Evolutionary conservation across 2,888 invertebrate species (phyloP).

Genomic region (Strigamia maritima): DNA sequence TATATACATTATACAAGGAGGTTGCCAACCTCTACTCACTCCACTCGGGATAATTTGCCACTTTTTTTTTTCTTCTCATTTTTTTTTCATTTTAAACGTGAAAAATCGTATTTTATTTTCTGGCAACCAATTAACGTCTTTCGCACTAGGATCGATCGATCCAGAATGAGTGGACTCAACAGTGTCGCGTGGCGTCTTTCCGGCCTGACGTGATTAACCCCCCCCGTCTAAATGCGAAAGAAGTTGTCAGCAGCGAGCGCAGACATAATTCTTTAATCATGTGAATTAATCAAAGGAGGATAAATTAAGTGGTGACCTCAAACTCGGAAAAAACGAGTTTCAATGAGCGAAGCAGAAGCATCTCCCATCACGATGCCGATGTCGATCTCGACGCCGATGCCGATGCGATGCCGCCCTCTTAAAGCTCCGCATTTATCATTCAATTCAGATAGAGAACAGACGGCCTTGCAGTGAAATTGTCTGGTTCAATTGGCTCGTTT

Average conservation of each 20-base stretch:
- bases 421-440: neutral
- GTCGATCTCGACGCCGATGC: too few relatives aligned
- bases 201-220: constrained; percentile 15
- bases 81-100: neutral
- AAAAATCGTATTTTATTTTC: neutral
- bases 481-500: constrained; percentile 17
- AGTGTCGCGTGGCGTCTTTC: neutral
- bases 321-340: neutral
- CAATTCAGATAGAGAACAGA: neutral
- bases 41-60: neutral
- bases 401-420: neutral
- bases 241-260: neutral
- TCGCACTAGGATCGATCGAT: constrained; percentile 2
- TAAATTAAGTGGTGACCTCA: constrained; percentile 7
- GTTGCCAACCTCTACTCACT: neutral
- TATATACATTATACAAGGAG: constrained; percentile 5
- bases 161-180: constrained; percentile 16
- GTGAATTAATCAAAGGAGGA: constrained; percentile 11
- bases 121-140: neutral
- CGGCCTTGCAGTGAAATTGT: neutral
- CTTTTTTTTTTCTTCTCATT: neutral
- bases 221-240: neutral
- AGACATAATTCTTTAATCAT: neutral
- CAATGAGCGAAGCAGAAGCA: neutral
- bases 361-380: neutral